These are phyloP conservation scores for Etheostoma nigrum DNA, from an alignment of 2,797 vertebrate species.

Conservation along the genomic window DNA sequence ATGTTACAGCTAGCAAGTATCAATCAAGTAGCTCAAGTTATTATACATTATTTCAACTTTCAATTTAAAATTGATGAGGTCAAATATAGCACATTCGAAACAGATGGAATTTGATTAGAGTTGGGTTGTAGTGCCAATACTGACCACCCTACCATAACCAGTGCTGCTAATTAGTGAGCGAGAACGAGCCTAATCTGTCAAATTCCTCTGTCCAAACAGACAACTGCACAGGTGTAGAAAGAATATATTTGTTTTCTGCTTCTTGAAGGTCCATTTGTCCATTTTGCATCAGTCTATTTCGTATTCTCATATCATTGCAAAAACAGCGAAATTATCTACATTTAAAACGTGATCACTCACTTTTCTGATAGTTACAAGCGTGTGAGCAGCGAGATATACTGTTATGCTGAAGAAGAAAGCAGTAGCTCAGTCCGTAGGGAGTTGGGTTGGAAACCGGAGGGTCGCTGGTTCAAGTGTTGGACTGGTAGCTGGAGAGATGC, in stretches of 20 bases:
- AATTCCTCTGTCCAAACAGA: slow-evolving; percentile 25
- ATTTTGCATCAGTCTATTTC: neutral
- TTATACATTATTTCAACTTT: slow-evolving; percentile 33
- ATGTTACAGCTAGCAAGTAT: slow-evolving; percentile 9
- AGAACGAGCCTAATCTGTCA: slow-evolving; percentile 29
- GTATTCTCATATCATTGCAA: neutral
- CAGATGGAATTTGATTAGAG: slow-evolving; percentile 50
- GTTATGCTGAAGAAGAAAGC: neutral
- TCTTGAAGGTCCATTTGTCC: neutral
- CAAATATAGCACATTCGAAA: slow-evolving; percentile 21
- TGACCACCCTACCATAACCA: slow-evolving; percentile 26
- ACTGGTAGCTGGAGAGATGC: no score
- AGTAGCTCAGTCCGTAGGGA: no score
- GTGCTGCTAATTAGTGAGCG: slow-evolving; percentile 39
- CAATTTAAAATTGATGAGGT: slow-evolving; percentile 28
- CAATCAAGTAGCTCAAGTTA: slow-evolving; percentile 7
- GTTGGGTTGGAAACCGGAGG: no score
- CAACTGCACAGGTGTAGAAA: slow-evolving; percentile 21
- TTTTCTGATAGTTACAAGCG: neutral
- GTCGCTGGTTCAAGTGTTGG: no score
- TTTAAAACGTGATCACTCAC: neutral
- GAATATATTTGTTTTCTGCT: neutral
- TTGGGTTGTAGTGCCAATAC: slow-evolving; percentile 20
- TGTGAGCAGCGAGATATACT: neutral
- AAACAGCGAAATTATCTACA: neutral